A percentile compares a stretch with the other conserved stretches of the same genome.
These are phyloP conservation scores for Caretta caretta DNA, from an alignment of 2,113 vertebrate species.

Conservation along the genomic window DNA sequence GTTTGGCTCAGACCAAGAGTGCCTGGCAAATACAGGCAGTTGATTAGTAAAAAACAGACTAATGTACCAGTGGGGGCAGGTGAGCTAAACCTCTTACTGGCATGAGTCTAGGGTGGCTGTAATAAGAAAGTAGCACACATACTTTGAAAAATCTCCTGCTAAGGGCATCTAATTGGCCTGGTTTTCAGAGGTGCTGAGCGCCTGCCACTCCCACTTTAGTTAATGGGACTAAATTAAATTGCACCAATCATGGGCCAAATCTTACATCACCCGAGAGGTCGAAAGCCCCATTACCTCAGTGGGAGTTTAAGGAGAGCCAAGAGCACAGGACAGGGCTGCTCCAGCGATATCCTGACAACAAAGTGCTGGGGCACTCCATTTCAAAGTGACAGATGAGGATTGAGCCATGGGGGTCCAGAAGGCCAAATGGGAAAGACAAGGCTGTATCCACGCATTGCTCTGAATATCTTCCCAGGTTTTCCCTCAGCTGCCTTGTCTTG, in stretches of 20 bases:
- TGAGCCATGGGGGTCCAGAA: not conserved
- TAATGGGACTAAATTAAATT: not conserved
- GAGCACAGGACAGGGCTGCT: not conserved
- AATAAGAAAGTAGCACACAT: not conserved
- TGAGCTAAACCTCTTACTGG: rapidly evolving
- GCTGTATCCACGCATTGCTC: not conserved
- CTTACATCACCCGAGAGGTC: not conserved
- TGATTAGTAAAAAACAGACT: not conserved
- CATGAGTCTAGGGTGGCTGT: not conserved
- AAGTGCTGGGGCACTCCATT: not conserved
- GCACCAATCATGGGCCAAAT: not conserved
- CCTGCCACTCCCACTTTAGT: not conserved
- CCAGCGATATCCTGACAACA: not conserved
- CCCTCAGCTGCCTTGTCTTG: not conserved
- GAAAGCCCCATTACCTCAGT: not conserved
- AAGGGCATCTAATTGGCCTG: not conserved
- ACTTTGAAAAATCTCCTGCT: not conserved
- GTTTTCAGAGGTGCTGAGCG: not conserved
- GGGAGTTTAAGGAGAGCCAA: not conserved
- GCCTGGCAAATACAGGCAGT: rapidly evolving
- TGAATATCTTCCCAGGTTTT: not conserved
- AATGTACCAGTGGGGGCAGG: not conserved
- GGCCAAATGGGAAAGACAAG: not conserved
- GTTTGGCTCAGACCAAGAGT: not conserved
- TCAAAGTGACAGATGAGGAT: not conserved